phyloP scores from a whole-genome alignment of 2,888 invertebrate species.

The Helleia helle region DNA sequence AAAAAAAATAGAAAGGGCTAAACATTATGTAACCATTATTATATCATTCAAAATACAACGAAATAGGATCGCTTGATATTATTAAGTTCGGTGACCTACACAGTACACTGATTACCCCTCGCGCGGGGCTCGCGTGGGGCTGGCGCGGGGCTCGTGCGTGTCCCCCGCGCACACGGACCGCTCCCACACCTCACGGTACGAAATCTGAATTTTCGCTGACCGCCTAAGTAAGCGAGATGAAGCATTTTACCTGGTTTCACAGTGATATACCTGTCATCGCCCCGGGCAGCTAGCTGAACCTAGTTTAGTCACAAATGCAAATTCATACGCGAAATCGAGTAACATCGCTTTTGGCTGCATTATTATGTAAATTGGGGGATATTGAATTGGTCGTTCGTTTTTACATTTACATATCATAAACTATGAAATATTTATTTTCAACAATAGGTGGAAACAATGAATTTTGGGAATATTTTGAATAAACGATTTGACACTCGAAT shows the following conservation, averaged over 20 bases:
- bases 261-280: constrained; percentile 49
- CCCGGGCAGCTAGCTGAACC: constrained; percentile 46
- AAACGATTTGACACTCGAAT: no score
- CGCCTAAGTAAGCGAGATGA: constrained; percentile 3
- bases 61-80: not conserved
- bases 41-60: no score
- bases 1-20: no score
- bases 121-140: no score
- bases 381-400: constrained; percentile 14
- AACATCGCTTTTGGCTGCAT: constrained; percentile 39
- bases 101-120: no score
- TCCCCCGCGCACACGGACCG: no score
- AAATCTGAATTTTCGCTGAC: no score
- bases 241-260: constrained; percentile 20
- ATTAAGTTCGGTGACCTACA: no score
- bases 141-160: no score
- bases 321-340: constrained; percentile 48
- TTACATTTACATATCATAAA: constrained; percentile 10
- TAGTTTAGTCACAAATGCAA: constrained; percentile 48
- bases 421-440: constrained; percentile 9
- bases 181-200: no score
- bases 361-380: constrained; percentile 36
- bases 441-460: constrained; percentile 5
- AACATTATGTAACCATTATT: no score
- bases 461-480: no score